These are phyloP conservation scores for Tachina grossa DNA, from an alignment of 2,888 invertebrate genomes.

Conservation along the genomic window DNA sequence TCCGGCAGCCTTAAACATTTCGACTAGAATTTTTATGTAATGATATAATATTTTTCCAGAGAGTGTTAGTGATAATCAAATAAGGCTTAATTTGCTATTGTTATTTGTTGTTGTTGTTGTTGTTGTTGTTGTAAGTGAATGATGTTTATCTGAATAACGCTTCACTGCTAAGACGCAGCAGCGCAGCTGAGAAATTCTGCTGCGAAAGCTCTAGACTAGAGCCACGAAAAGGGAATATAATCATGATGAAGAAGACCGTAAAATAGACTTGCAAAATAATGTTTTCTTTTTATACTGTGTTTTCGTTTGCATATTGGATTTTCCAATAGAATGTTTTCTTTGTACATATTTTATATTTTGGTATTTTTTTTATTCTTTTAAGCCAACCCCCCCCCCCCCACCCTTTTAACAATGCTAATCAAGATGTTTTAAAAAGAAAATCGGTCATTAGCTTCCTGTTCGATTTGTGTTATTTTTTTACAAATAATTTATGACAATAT, in stretches of 20 bases:
- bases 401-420: neutral
- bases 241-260: slow-evolving; percentile 22
- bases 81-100: slow-evolving; percentile 14
- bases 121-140: slow-evolving; percentile 8
- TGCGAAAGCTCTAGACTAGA: neutral
- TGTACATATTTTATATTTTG: neutral
- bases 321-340: slow-evolving; percentile 18
- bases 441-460: slow-evolving; percentile 51
- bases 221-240: slow-evolving; percentile 20
- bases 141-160: neutral
- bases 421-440: slow-evolving; percentile 48
- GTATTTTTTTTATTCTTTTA: slow-evolving; percentile 16
- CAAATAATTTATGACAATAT: slow-evolving; percentile 45
- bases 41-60: slow-evolving; percentile 26
- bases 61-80: slow-evolving; percentile 37
- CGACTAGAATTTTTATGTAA: slow-evolving; percentile 1
- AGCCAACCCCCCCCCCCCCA: neutral
- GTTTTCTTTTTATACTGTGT: slow-evolving; percentile 19
- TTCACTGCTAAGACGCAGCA: neutral
- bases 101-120: slow-evolving; percentile 15
- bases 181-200: neutral
- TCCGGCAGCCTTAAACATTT: neutral
- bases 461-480: slow-evolving; percentile 14
- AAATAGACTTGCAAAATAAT: slow-evolving; percentile 19
- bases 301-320: neutral